Base-by-base conservation (phyloP, 2,797 vertebrate species). In the Myiotriccus ornatus region DNA sequence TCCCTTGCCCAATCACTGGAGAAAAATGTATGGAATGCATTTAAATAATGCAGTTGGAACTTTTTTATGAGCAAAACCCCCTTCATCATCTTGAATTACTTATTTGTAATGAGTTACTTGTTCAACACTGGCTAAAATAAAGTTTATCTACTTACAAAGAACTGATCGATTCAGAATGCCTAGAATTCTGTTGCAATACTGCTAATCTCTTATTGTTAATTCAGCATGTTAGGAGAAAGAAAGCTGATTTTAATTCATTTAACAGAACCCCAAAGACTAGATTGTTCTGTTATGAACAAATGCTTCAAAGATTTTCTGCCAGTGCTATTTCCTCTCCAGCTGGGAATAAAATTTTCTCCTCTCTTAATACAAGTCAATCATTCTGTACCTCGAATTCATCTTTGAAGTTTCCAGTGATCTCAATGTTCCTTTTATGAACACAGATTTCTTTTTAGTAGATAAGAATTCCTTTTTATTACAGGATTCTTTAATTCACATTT, bases 281-380 rank as follows among this genome's bases (percentile, higher is more conserved):
- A 96, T 95, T 96, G 93, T 95, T 97, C 93, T 91, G 85, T 89
- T 90, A 90, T 43, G 93, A 96, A 97, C 95, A 97, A 96, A 94
- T 88, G 95, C 91, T 95, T 97, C 95, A 96, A 97, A 96, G 92
- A 93, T 94, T 92, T 96, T 95, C 75, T 95, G 89, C 91, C 92
- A 94, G 65, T 95, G 81, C 83, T 80, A 50, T 95, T 95, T 96
- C 92, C 95, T 95, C 93, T 95, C 96, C 93, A 97, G 93, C 96
- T 96, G 95, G 94, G 83, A 97, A 97, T 87, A 95, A 97, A 95
- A 55, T 96, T 95, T 94, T 57, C 50, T 79, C 82, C 64, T 67
- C 67, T 70, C 55, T 90, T 97, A 96, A 93, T 87, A 93, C 73
- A 96, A 96, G 78, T 95, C 95, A 95, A 96, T 97, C 95, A 96